phyloP scores from a whole-genome alignment of 1,140 invertebrate genomes.

The Latrodectus geometricus region DNA sequence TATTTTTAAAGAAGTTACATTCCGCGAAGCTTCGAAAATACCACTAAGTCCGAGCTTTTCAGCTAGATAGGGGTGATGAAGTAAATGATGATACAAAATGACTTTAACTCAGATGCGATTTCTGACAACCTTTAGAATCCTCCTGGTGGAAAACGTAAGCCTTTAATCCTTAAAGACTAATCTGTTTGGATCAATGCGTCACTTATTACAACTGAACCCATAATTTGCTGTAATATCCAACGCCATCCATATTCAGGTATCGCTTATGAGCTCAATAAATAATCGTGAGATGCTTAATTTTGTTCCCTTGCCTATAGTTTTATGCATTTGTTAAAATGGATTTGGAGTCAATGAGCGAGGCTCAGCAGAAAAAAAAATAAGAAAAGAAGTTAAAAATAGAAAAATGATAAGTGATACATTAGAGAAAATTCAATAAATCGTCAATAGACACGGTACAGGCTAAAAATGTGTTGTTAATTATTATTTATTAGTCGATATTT shows the following conservation, averaged over 20 bases:
- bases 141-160: slow-evolving; percentile 49
- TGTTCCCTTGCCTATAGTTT: neutral
- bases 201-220: slow-evolving; percentile 53
- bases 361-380: too few relatives aligned
- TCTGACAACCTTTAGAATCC: slow-evolving; percentile 56
- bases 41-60: too few relatives aligned
- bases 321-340: neutral
- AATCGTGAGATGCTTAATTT: slow-evolving; percentile 37
- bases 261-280: slow-evolving; percentile 41
- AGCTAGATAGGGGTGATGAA: too few relatives aligned
- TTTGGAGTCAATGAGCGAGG: neutral
- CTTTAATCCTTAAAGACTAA: slow-evolving; percentile 57
- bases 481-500: too few relatives aligned
- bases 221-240: slow-evolving; percentile 51
- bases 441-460: too few relatives aligned
- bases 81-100: slow-evolving; percentile 48
- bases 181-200: slow-evolving; percentile 41
- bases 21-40: too few relatives aligned
- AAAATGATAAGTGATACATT: too few relatives aligned
- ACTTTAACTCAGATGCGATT: slow-evolving; percentile 55
- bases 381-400: too few relatives aligned
- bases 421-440: too few relatives aligned
- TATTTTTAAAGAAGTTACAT: too few relatives aligned
- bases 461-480: too few relatives aligned
- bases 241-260: slow-evolving; percentile 39